phyloP scores from a whole-genome alignment of 2,888 invertebrate species.

The Diaprepes abbreviatus region DNA sequence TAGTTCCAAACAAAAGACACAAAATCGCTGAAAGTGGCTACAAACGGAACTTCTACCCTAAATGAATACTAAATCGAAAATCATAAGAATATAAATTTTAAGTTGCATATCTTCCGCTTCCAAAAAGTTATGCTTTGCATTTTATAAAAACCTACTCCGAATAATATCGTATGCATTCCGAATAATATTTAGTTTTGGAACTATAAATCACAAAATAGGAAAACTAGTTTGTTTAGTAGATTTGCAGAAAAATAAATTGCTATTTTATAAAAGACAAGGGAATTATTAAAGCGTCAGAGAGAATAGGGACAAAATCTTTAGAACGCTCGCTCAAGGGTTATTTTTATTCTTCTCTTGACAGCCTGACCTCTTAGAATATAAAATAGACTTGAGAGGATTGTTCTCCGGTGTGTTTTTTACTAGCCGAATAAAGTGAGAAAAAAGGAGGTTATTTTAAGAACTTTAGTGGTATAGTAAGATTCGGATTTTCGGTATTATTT shows the following conservation, averaged over 20 bases:
- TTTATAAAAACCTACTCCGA: no score
- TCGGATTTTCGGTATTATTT: no score
- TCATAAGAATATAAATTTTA: no score
- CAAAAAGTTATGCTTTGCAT: no score
- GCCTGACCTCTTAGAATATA: conserved; percentile 5
- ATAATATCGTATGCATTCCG: neutral
- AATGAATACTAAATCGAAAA: no score
- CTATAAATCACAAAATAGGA: neutral
- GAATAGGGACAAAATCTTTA: conserved; percentile 11
- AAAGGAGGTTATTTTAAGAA: neutral
- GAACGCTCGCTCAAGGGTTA: conserved; percentile 2
- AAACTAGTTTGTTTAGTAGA: neutral
- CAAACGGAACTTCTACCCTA: no score
- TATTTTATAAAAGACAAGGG: conserved; percentile 22
- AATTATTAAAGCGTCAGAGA: conserved; percentile 14
- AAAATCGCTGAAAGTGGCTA: no score
- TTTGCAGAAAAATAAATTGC: neutral
- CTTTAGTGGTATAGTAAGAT: no score
- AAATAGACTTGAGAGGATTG: conserved; percentile 8
- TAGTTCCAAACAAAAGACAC: no score
- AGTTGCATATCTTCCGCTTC: no score
- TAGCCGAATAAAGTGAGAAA: neutral
- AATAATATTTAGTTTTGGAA: neutral
- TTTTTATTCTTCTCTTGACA: conserved; percentile 18
- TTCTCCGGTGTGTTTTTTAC: neutral